phyloP scores from a whole-genome alignment of 2,888 invertebrate genomes.

The Catocala fraxini region DNA sequence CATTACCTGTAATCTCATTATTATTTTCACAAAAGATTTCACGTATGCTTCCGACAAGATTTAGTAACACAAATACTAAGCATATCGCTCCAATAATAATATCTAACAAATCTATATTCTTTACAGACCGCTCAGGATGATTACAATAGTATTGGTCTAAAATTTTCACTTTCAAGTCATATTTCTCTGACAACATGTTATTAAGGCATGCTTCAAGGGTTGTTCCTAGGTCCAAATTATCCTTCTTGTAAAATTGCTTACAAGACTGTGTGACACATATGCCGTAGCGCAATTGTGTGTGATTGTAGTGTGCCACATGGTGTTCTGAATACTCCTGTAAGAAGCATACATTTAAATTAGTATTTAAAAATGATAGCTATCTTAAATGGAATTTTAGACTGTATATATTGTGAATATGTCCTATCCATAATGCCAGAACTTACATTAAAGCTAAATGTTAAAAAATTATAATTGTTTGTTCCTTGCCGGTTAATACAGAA shows the following conservation, averaged over 20 bases:
- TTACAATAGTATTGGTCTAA: not conserved
- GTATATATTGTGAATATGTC: too few species aligned
- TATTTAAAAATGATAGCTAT: too few species aligned
- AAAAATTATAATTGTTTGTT: too few species aligned
- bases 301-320: constrained; percentile 71
- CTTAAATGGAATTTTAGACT: too few species aligned
- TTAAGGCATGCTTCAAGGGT: constrained; percentile 58
- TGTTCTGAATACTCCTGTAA: constrained; percentile 72
- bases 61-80: not conserved
- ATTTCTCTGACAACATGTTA: not conserved
- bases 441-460: too few species aligned
- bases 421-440: too few species aligned
- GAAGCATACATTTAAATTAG: constrained; percentile 30
- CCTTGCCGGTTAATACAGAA: too few species aligned
- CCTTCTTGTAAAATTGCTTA: constrained; percentile 19
- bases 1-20: too few species aligned
- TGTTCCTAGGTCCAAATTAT: constrained; percentile 47
- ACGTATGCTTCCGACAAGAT: too few species aligned
- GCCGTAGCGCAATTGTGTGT: constrained; percentile 71
- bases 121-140: not conserved
- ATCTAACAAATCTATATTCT: not conserved
- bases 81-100: not conserved
- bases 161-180: not conserved
- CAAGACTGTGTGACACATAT: constrained; percentile 69
- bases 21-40: too few species aligned